Evolutionary conservation across 1,140 invertebrate genomes (phyloP).

Genomic region (Drosophila navojoa): DNA sequence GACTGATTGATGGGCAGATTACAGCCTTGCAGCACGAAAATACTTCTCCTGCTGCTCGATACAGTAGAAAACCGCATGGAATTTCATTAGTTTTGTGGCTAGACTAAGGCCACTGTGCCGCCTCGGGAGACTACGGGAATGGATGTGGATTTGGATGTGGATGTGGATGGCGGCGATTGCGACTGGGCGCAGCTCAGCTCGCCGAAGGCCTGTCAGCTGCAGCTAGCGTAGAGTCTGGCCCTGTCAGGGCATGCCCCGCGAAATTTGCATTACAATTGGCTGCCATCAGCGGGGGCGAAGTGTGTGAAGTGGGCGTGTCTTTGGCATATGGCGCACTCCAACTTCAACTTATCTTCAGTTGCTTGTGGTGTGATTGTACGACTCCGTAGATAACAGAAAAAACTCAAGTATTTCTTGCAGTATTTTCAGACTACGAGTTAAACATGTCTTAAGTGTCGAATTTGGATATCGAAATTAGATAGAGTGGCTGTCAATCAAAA

Average conservation of each 20-base stretch:
- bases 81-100: neutral
- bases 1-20: too few relatives aligned
- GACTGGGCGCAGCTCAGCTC: neutral
- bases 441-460: too few relatives aligned
- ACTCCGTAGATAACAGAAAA: neutral
- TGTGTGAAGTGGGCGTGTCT: constrained; percentile 49
- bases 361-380: neutral
- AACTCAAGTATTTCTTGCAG: too few relatives aligned
- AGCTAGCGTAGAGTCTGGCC: constrained; percentile 29
- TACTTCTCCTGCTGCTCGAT: too few relatives aligned
- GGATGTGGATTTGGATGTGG: neutral
- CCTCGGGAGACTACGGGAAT: neutral
- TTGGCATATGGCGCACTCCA: constrained; percentile 48
- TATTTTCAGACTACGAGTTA: too few relatives aligned
- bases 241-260: constrained; percentile 37
- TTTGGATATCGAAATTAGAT: too few relatives aligned
- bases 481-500: too few relatives aligned
- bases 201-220: constrained; percentile 52
- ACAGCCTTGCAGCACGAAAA: too few relatives aligned
- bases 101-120: neutral
- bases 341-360: neutral
- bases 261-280: constrained; percentile 62
- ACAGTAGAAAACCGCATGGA: too few relatives aligned
- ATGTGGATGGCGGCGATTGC: neutral
- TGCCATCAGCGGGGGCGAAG: constrained; percentile 23